A percentile compares a stretch with the other conserved stretches of the same genome.
Conservation (phyloP, 2,113 vertebrate genomes). For the Suricata suricatta region DNA sequence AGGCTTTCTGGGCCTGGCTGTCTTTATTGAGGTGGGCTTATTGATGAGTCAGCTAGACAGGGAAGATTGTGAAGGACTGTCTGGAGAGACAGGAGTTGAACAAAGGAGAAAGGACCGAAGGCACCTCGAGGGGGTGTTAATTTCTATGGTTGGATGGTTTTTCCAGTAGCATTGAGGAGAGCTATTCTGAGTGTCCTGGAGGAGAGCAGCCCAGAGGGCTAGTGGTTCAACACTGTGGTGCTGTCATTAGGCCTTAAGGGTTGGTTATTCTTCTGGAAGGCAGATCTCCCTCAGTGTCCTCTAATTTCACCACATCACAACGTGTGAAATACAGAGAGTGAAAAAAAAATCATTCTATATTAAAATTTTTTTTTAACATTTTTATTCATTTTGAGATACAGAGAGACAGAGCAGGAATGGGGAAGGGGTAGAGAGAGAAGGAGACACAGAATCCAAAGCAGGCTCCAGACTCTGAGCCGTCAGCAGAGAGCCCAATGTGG, state of each 20-base stretch:
- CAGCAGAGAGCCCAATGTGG: too few species aligned
- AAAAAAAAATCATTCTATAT: neutral
- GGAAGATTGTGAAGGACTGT: neutral
- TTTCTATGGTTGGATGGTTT: neutral
- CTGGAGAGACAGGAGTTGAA: neutral
- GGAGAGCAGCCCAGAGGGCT: neutral
- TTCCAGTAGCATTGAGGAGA: neutral
- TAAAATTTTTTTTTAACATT: too few species aligned
- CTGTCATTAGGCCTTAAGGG: neutral
- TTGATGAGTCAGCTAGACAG: neutral
- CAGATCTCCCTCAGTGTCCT: neutral
- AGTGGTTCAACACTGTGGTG: neutral
- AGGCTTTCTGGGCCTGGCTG: neutral
- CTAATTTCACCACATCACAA: neutral
- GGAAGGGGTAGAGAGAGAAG: too few species aligned
- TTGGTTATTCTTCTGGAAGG: neutral
- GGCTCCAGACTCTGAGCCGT: too few species aligned
- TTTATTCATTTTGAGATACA: too few species aligned
- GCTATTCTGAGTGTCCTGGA: neutral
- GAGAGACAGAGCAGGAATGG: too few species aligned
- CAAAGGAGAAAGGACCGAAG: neutral
- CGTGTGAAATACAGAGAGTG: neutral
- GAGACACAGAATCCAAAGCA: too few species aligned
- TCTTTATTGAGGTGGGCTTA: neutral
- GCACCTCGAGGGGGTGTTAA: neutral